These are phyloP conservation scores for Onychomys leucogaster DNA, from an alignment of 2,797 vertebrate genomes.

Conservation along the genomic window DNA sequence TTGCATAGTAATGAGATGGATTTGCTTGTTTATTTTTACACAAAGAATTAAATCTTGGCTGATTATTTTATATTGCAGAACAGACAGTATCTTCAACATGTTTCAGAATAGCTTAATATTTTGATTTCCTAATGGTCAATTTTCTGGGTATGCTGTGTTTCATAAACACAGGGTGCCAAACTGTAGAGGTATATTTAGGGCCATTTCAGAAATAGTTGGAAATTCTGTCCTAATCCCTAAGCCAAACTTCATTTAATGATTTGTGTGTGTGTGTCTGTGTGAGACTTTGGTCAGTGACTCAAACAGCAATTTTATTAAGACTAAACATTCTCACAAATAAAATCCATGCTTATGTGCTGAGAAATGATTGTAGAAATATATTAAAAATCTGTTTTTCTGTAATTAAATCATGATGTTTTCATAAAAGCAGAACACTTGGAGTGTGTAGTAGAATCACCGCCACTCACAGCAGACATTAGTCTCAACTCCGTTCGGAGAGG, in stretches of 20 bases:
- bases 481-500: not conserved
- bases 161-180: not conserved
- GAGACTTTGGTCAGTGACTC: not conserved
- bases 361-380: not conserved
- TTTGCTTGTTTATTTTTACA: not conserved
- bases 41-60: constrained; percentile 16
- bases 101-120: not conserved
- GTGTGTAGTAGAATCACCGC: not conserved
- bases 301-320: constrained; percentile 9
- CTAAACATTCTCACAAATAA: not conserved
- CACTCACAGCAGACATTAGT: not conserved
- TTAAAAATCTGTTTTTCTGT: not conserved
- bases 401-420: not conserved
- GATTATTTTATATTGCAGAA: not conserved
- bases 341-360: not conserved
- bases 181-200: not conserved
- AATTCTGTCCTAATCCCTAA: not conserved
- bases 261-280: not conserved
- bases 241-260: not conserved
- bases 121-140: not conserved
- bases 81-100: not conserved
- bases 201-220: not conserved
- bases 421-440: not conserved
- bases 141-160: not conserved
- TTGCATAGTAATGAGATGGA: constrained; percentile 26